These are phyloP conservation scores for Silvanus unidentatus DNA, from an alignment of 2,888 invertebrate genomes.

Conservation along the genomic window DNA sequence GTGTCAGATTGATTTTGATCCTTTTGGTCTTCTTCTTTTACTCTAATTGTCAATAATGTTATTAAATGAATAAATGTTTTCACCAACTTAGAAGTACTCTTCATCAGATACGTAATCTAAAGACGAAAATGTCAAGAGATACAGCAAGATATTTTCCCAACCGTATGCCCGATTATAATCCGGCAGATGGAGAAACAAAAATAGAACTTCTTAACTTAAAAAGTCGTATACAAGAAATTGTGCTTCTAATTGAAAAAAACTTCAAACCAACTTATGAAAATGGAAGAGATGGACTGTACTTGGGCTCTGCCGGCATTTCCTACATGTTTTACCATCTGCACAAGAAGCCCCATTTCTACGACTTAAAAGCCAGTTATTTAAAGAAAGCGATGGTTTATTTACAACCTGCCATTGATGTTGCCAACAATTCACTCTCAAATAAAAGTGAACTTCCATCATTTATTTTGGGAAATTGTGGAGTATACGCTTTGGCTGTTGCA, in stretches of 20 bases:
- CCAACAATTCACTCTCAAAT: slow-evolving; percentile 44
- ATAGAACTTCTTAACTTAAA: slow-evolving; percentile 3
- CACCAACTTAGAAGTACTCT: too few species aligned
- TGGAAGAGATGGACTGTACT: slow-evolving; percentile 60
- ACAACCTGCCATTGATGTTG: slow-evolving; percentile 54
- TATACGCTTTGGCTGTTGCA: slow-evolving; percentile 65
- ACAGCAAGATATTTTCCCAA: too few species aligned
- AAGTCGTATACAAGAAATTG: slow-evolving; percentile 17
- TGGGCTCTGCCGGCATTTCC: slow-evolving; percentile 65
- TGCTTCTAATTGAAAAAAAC: slow-evolving; percentile 34
- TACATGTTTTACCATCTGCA: slow-evolving; percentile 71
- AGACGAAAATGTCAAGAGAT: too few species aligned
- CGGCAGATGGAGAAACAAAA: too few species aligned
- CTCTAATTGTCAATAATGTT: too few species aligned
- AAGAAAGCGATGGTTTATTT: slow-evolving; percentile 59
- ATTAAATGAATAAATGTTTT: too few species aligned
- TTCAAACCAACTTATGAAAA: slow-evolving; percentile 37
- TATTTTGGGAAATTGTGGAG: slow-evolving; percentile 73
- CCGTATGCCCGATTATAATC: too few species aligned
- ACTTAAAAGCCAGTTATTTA: slow-evolving; percentile 48
- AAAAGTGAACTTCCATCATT: slow-evolving; percentile 61
- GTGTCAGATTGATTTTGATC: too few species aligned
- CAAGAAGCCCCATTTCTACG: slow-evolving; percentile 50
- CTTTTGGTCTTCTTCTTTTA: too few species aligned
- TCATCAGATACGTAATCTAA: too few species aligned